Evolutionary conservation across 1,140 invertebrate species (phyloP).

Genomic region (Habropoda laboriosa): DNA sequence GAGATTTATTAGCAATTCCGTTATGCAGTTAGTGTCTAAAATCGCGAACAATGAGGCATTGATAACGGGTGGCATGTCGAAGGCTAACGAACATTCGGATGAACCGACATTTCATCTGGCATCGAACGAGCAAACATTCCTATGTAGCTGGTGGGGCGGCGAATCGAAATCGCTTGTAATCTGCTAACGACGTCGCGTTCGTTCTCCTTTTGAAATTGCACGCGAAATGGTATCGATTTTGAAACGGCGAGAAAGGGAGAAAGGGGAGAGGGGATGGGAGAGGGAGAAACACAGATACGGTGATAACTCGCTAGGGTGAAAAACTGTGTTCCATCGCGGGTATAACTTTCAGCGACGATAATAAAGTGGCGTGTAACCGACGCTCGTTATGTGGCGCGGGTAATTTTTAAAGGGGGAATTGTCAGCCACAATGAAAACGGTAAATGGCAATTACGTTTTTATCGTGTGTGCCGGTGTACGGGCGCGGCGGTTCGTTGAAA

Average conservation of each 20-base stretch:
- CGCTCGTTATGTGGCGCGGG: not conserved
- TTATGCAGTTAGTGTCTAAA: not conserved
- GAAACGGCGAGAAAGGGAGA: not conserved
- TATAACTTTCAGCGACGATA: not conserved
- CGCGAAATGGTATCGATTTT: constrained; percentile 1
- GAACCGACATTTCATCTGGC: not conserved
- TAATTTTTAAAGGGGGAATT: not conserved
- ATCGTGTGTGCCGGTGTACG: not conserved
- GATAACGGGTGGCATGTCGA: constrained; percentile 16
- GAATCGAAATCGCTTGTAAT: constrained; percentile 1
- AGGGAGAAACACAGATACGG: too few relatives aligned
- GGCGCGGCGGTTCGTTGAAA: too few relatives aligned
- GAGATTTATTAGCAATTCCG: not conserved
- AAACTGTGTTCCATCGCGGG: not conserved
- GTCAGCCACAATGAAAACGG: not conserved
- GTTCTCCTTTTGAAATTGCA: constrained; percentile 8
- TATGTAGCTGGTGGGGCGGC: too few relatives aligned
- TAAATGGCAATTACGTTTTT: not conserved
- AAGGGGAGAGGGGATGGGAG: too few relatives aligned
- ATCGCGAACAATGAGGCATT: constrained; percentile 14
- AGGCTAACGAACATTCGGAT: constrained; percentile 17
- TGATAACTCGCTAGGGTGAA: not conserved
- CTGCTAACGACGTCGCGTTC: not conserved
- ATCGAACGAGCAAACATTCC: not conserved
- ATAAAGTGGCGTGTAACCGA: not conserved